Conservation (phyloP, 2,888 invertebrate genomes). For the Zootermopsis nevadensis region DNA sequence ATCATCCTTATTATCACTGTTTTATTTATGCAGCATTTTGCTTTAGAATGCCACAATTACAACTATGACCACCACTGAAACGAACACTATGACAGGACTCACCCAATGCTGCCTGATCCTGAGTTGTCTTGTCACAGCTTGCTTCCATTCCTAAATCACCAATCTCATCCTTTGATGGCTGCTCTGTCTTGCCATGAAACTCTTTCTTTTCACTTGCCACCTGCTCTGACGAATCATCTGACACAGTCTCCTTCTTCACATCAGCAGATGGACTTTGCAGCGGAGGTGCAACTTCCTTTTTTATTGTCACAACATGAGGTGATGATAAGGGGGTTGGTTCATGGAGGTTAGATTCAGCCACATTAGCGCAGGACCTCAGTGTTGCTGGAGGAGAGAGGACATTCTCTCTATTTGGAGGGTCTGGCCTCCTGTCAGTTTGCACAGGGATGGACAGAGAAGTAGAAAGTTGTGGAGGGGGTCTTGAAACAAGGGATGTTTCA, state of each 20-base stretch:
- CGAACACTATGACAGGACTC: background rate
- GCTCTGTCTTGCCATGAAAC: conserved; percentile 67
- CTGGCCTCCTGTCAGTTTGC: conserved; percentile 29
- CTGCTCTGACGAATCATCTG: conserved; percentile 75
- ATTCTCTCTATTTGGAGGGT: conserved; percentile 47
- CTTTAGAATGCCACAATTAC: no score
- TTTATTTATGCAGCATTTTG: no score
- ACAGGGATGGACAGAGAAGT: background rate
- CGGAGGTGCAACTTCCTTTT: conserved; percentile 47
- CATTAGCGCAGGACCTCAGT: conserved; percentile 43
- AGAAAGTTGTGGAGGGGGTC: conserved; percentile 37
- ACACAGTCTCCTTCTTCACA: conserved; percentile 78
- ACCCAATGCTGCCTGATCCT: conserved; percentile 51
- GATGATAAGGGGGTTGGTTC: conserved; percentile 54
- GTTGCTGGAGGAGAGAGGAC: conserved; percentile 48
- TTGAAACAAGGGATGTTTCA: conserved; percentile 43
- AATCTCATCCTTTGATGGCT: conserved; percentile 29
- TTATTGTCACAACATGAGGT: conserved; percentile 58
- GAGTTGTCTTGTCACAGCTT: conserved; percentile 37
- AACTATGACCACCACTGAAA: no score
- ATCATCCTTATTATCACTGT: no score
- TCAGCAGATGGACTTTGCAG: conserved; percentile 67
- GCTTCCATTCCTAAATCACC: conserved; percentile 37
- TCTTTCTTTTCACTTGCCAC: conserved; percentile 64
- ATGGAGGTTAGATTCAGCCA: conserved; percentile 39